Evolutionary conservation across 1,140 invertebrate genomes (phyloP), one percentile per base, ranked within the genome.

Genomic region (Drosophila nikananu): DNA sequence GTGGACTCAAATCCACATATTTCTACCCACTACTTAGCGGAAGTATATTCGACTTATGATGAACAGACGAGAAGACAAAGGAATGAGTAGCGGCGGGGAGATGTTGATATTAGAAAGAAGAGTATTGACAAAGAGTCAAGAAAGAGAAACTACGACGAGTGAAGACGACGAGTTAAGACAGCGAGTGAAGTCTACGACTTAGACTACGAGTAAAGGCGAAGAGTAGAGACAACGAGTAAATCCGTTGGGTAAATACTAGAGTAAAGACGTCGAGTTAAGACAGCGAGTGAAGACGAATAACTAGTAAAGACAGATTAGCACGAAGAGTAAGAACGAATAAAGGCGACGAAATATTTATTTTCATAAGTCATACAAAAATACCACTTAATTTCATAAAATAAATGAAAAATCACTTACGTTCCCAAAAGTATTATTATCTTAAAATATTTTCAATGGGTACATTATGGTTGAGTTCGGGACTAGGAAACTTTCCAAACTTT

Each of bases 1-100:
- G 63, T 57, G 55, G 41, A 77, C 55, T 55, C 48, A 55, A 61
- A 46, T 57, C 30, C 63, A 52, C 46, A 74, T 44, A 58, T 48
- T 77, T 64, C 25, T 27, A 39, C 39, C 19, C 15, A 32, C 58
- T 71, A 65, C 13, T 59, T 21, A 30, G 1, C 6, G 27, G 13
- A 44, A 44, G 57, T 44, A 59, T 44, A 59, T 44, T 44, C 37
- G 25, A 44, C 2, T 27, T 59, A 23, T 39, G 21, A 39, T 10
- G 4, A 21, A 5, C n/a, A 2, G 5, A 21, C 1, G n/a, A 32
- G 27, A 5, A 27, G 27, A 15, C 6, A 23, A 48, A 23, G 12
- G 13, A 6, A n/a, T 1, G 48, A 27, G 8, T n/a, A n/a, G 1
- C 9, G 1, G 1, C 17, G 15, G 25, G 0, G 8, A 27, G 23